Conservation (phyloP, 1,140 invertebrate species). For the Diuraphis noxia region DNA sequence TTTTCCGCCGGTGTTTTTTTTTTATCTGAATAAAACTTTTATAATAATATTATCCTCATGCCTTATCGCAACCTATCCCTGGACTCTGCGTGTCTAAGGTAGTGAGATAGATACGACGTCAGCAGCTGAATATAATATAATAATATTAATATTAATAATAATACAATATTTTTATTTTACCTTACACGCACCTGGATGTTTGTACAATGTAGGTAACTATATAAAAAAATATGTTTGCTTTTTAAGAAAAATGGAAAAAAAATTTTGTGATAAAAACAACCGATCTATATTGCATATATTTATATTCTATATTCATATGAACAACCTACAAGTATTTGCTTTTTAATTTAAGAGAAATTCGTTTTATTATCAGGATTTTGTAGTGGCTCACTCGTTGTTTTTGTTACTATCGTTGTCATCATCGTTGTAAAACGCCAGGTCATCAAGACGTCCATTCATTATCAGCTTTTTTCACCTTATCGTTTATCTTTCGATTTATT, state of each 20-base stretch:
- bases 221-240: neutral
- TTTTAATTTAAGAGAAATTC: constrained; percentile 7
- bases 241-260: neutral
- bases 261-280: neutral
- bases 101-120: neutral
- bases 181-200: neutral
- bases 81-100: neutral
- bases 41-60: neutral
- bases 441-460: constrained; percentile 7
- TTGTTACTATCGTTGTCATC: neutral
- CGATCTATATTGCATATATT: neutral
- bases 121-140: constrained; percentile 16
- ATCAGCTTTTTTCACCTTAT: constrained; percentile 1
- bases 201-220: neutral
- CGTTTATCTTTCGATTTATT: constrained; percentile 28
- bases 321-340: neutral
- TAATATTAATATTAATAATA: neutral
- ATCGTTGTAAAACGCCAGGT: neutral
- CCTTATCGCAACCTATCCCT: neutral
- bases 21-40: neutral
- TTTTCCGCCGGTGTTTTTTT: neutral
- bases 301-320: too few relatives aligned
- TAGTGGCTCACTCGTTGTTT: neutral
- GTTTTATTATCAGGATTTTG: neutral
- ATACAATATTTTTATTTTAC: neutral